These are phyloP conservation scores for Plagodis dolabraria DNA, from an alignment of 2,888 invertebrate species.

Conservation along the genomic window DNA sequence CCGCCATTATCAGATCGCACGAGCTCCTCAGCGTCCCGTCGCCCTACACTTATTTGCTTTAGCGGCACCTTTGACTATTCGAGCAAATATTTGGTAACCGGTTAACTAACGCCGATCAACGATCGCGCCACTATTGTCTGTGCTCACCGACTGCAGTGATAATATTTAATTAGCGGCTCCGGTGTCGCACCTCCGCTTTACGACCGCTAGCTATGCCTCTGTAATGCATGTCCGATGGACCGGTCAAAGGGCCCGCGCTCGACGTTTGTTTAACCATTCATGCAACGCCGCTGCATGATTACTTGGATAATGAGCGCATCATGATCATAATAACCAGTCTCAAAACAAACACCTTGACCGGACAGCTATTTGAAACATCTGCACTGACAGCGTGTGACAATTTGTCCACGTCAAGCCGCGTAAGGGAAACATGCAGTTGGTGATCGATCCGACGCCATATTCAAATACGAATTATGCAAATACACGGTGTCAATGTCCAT, in stretches of 20 bases:
- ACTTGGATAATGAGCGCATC: constrained; percentile 64
- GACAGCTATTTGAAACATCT: constrained; percentile 45
- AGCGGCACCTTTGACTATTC: constrained; percentile 76
- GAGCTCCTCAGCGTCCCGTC: constrained; percentile 48
- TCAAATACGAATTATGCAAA: constrained; percentile 34
- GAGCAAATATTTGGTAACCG: constrained; percentile 78
- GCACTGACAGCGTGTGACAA: constrained; percentile 43
- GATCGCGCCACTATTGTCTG: constrained; percentile 75
- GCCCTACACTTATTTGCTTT: constrained; percentile 57
- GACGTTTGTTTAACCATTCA: constrained; percentile 69
- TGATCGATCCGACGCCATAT: constrained; percentile 38
- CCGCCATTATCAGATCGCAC: constrained; percentile 71
- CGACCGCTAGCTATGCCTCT: constrained; percentile 48
- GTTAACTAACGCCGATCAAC: constrained; percentile 78
- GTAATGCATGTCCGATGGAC: constrained; percentile 57
- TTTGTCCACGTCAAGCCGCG: constrained; percentile 44
- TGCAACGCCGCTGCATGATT: constrained; percentile 62
- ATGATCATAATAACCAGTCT: constrained; percentile 55
- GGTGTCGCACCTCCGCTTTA: constrained; percentile 75
- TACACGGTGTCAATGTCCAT: constrained; percentile 38
- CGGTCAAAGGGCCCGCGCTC: constrained; percentile 68
- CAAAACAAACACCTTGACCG: constrained; percentile 40
- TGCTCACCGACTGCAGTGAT: constrained; percentile 73
- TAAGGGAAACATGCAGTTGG: constrained; percentile 54
- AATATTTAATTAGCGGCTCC: constrained; percentile 82